Evolutionary conservation across 2,888 invertebrate genomes (phyloP).

Genomic region (Lapara coniferarum): DNA sequence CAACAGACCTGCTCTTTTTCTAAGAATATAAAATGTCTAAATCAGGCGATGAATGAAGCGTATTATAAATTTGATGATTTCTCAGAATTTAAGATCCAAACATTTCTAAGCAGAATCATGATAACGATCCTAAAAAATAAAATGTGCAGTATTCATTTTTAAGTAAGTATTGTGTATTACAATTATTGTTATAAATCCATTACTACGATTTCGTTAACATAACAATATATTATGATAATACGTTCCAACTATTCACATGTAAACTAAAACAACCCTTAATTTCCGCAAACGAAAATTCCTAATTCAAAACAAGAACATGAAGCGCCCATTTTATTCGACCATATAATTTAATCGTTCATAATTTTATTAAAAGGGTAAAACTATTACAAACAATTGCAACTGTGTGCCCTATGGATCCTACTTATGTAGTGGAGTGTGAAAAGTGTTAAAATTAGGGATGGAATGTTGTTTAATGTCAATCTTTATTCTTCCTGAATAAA

Average conservation of each 20-base stretch:
- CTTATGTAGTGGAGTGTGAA: slow-evolving; percentile 51
- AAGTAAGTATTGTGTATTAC: too few relatives aligned
- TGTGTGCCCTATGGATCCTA: slow-evolving; percentile 30
- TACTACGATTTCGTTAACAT: too few relatives aligned
- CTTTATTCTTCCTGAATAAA: too few relatives aligned
- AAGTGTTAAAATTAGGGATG: slow-evolving; percentile 50
- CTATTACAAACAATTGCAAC: slow-evolving; percentile 33
- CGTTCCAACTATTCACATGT: background rate
- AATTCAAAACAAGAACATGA: slow-evolving; percentile 1
- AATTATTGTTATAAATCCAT: background rate
- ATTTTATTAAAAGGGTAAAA: slow-evolving; percentile 36
- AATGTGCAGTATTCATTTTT: too few relatives aligned
- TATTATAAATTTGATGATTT: too few relatives aligned
- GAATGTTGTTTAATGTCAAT: slow-evolving; percentile 46
- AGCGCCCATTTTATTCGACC: slow-evolving; percentile 4
- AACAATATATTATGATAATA: too few relatives aligned
- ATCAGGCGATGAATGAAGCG: too few relatives aligned
- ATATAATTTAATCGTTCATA: slow-evolving; percentile 26
- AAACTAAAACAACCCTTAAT: background rate
- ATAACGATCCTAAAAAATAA: too few relatives aligned
- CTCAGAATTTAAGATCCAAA: too few relatives aligned
- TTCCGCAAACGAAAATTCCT: background rate
- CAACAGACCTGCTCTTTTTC: too few relatives aligned
- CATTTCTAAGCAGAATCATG: too few relatives aligned
- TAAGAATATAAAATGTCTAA: too few relatives aligned